phyloP scores from a whole-genome alignment of 1,140 invertebrate species.

The Geopemphigus sp. region DNA sequence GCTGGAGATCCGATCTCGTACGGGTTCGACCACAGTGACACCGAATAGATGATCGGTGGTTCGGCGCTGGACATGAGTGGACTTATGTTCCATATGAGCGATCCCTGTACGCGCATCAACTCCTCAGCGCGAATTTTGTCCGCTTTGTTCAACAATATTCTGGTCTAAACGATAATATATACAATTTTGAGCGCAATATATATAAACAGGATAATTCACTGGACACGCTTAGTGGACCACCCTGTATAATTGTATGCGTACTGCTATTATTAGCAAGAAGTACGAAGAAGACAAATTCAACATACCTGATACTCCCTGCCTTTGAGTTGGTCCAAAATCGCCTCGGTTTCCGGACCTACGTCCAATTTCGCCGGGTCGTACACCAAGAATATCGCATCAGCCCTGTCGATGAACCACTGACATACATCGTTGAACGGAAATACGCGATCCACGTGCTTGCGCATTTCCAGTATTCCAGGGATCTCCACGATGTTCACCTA shows the following conservation, averaged over 20 bases:
- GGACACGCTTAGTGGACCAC: too few species aligned
- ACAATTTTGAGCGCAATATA: too few species aligned
- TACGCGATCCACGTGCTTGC: constrained; percentile 86
- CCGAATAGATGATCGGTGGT: constrained; percentile 92
- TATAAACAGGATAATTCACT: too few species aligned
- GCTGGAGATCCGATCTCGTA: constrained; percentile 76
- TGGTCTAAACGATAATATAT: constrained; percentile 69
- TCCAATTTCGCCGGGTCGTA: constrained; percentile 94
- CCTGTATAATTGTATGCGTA: too few species aligned
- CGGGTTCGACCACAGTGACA: constrained; percentile 84
- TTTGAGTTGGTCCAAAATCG: constrained; percentile 88
- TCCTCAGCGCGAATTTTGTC: constrained; percentile 91
- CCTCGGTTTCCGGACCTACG: constrained; percentile 90
- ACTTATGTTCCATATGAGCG: constrained; percentile 93
- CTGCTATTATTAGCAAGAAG: too few species aligned
- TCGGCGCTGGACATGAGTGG: constrained; percentile 89
- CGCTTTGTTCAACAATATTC: constrained; percentile 92
- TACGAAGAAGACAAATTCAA: too few species aligned
- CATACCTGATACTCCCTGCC: constrained; percentile 82
- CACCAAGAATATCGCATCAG: constrained; percentile 90
- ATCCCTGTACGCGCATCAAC: constrained; percentile 87
- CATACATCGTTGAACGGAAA: constrained; percentile 95
- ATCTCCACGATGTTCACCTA: constrained; percentile 95
- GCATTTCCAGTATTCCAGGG: constrained; percentile 89
- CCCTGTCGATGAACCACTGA: constrained; percentile 94